phyloP scores from a whole-genome alignment of 2,888 invertebrate species.

The Phortica magna region DNA sequence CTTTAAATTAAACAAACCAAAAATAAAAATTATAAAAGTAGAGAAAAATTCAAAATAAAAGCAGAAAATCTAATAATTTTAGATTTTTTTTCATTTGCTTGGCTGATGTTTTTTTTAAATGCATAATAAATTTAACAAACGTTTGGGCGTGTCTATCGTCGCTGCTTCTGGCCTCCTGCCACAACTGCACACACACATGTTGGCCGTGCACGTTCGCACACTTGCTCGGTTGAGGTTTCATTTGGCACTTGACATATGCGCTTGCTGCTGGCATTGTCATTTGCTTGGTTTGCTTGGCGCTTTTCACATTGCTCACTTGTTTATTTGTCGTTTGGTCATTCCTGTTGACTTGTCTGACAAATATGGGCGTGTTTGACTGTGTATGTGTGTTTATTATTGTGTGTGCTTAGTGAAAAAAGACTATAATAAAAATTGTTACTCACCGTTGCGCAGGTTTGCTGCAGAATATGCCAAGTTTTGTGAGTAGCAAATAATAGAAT shows the following conservation, averaged over 20 bases:
- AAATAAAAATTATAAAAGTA: too few species aligned
- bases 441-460: constrained; percentile 61
- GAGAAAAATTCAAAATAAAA: too few species aligned
- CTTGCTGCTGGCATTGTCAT: constrained; percentile 3
- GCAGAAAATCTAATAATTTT: constrained; percentile 48
- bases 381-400: too few species aligned
- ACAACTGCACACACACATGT: too few species aligned
- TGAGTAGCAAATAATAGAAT: too few species aligned
- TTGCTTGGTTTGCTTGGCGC: neutral
- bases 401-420: constrained; percentile 16
- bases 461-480: neutral
- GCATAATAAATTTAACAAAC: constrained; percentile 64
- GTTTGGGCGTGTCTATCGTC: constrained; percentile 46
- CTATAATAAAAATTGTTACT: constrained; percentile 59
- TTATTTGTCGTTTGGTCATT: too few species aligned
- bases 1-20: too few species aligned
- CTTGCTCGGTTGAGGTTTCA: constrained; percentile 63
- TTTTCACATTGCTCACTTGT: too few species aligned
- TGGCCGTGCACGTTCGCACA: constrained; percentile 22
- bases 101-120: constrained; percentile 45
- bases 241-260: constrained; percentile 66
- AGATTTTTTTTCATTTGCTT: constrained; percentile 32
- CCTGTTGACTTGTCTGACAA: too few species aligned
- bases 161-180: neutral
- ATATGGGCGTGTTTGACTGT: too few species aligned